Percentiles rank a stretch among this genome's conserved stretches.
Evolutionary conservation across 2,113 vertebrate species (phyloP).

Genomic region (Anolis sagrei): DNA sequence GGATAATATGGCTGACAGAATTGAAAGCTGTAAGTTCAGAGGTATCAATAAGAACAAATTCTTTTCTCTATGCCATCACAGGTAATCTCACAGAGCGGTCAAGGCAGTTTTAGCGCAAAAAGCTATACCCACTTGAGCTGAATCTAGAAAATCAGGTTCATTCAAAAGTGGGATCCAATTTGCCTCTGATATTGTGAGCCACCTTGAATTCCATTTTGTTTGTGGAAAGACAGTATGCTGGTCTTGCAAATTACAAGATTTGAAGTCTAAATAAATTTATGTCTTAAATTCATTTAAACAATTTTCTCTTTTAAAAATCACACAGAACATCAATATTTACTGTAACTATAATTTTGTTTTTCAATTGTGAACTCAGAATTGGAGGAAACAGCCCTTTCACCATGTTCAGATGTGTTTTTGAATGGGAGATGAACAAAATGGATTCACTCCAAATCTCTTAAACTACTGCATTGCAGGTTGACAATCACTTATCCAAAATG

Average conservation of each 20-base stretch:
- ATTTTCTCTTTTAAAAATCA: neutral
- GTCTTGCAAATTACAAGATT: neutral
- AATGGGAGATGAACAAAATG: neutral
- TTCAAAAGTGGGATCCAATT: neutral
- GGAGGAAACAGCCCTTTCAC: neutral
- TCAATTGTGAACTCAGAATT: neutral
- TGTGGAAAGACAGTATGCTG: neutral
- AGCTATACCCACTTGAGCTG: too few species aligned
- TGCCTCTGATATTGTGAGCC: neutral
- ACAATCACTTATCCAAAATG: too few species aligned
- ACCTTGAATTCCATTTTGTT: neutral
- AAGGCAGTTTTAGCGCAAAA: too few species aligned
- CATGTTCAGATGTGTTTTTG: neutral
- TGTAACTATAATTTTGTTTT: too few species aligned
- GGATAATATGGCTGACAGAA: too few species aligned
- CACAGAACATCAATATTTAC: neutral
- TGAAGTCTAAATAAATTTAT: neutral
- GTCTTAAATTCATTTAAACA: neutral
- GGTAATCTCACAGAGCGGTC: too few species aligned
- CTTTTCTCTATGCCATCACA: too few species aligned
- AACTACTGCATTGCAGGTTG: neutral
- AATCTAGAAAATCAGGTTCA: too few species aligned
- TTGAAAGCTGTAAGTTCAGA: too few species aligned
- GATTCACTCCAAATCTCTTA: neutral
- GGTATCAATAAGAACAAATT: too few species aligned